Percentiles rank a stretch among this genome's conserved stretches.
Conservation (phyloP, 1,140 invertebrate species). For the Eupeodes corollae region DNA sequence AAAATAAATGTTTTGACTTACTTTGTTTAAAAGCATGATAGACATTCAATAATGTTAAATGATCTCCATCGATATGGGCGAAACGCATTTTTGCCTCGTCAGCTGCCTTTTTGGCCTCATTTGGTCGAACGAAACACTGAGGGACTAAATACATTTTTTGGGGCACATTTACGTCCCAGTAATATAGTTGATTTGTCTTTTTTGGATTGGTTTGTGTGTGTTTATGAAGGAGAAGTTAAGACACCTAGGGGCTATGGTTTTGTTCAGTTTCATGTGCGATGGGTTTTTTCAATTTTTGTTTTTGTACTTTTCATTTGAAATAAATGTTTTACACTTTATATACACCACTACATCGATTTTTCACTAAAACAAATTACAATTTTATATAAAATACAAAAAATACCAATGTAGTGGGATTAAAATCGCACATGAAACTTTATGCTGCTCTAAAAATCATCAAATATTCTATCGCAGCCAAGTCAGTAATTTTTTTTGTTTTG, state of each 20-base stretch:
- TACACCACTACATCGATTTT: background rate
- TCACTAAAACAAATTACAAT: background rate
- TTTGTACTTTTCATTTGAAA: background rate
- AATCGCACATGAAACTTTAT: no score
- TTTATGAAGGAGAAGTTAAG: background rate
- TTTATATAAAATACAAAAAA: background rate
- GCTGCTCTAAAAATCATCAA: no score
- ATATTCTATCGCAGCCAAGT: no score
- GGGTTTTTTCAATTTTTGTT: background rate
- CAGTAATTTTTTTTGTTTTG: no score
- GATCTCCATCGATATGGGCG: slow-evolving; percentile 98
- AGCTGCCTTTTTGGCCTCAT: slow-evolving; percentile 96
- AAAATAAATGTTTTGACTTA: slow-evolving; percentile 51
- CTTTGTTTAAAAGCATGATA: slow-evolving; percentile 99
- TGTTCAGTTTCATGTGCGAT: slow-evolving; percentile 13
- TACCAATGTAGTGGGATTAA: no score
- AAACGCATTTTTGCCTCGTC: slow-evolving; percentile 99
- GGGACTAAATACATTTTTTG: slow-evolving; percentile 62
- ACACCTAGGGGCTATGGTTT: slow-evolving; percentile 8
- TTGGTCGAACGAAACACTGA: slow-evolving; percentile 98
- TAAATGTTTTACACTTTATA: background rate
- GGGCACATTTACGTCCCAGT: slow-evolving; percentile 42
- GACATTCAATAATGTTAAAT: slow-evolving; percentile 94
- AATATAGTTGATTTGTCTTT: slow-evolving; percentile 40
- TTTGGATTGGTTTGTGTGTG: background rate